A percentile compares a stretch with the other conserved stretches of the same genome.
Evolutionary conservation across 2,113 vertebrate species (phyloP).

Genomic region (Okapia johnstoni): DNA sequence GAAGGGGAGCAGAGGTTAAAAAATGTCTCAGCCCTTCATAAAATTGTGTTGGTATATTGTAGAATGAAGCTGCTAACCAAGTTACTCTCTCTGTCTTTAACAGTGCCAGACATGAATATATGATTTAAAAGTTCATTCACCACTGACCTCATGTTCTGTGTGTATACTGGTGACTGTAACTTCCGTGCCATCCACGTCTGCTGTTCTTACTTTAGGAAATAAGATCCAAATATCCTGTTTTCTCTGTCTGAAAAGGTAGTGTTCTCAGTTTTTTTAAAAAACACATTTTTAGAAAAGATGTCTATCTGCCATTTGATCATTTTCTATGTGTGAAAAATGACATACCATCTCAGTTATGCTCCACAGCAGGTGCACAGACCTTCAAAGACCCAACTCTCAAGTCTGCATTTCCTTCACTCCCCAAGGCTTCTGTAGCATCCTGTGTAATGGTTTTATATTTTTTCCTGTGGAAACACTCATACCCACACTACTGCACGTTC

Average conservation of each 20-base stretch:
- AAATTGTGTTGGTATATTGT: not conserved
- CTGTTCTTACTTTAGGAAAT: constrained; percentile 5
- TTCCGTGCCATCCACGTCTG: not conserved
- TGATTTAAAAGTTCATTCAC: not conserved
- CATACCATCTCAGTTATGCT: not conserved
- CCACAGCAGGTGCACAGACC: constrained; percentile 49
- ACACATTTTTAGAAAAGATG: not conserved
- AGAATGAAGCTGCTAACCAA: not conserved
- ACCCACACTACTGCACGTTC: not conserved
- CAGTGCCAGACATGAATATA: not conserved
- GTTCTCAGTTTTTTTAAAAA: not conserved
- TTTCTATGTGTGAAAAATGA: not conserved
- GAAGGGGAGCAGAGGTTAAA: not conserved
- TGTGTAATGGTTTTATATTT: constrained; percentile 50
- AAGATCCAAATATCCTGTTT: not conserved
- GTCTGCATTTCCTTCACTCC: constrained; percentile 30
- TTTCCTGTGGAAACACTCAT: constrained; percentile 65
- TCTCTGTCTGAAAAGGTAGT: not conserved
- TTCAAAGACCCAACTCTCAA: constrained; percentile 35
- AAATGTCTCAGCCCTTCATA: not conserved
- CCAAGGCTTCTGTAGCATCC: constrained; percentile 46
- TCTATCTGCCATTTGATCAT: constrained; percentile 12
- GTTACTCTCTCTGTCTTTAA: not conserved
- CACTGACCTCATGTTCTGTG: not conserved
- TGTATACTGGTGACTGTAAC: not conserved